Evolutionary conservation across 2,797 vertebrate genomes (phyloP).

Genomic region (Semotilus atromaculatus): DNA sequence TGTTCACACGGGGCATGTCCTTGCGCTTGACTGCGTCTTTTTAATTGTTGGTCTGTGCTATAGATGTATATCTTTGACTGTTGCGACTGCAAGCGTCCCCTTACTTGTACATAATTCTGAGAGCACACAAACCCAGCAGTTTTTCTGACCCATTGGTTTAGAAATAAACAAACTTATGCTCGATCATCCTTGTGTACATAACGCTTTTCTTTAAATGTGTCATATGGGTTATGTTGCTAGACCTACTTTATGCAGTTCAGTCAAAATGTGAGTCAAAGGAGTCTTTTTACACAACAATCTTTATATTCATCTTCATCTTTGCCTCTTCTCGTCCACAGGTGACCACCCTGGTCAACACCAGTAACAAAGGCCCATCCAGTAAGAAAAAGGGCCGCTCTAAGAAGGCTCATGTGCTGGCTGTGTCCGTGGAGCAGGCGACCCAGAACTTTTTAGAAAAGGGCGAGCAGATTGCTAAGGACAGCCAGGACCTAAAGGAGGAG

Average conservation of each 20-base stretch:
- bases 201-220: background rate
- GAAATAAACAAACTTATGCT: background rate
- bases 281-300: background rate
- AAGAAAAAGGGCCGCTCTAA: constrained; percentile 99
- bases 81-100: background rate
- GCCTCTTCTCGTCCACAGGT: constrained; percentile 77
- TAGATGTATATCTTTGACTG: background rate
- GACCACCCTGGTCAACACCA: constrained; percentile 97
- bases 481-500: constrained; percentile 97
- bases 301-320: background rate
- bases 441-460: constrained; percentile 99
- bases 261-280: background rate
- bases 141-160: constrained; percentile 23
- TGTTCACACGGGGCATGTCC: no score
- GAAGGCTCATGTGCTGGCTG: constrained; percentile 97
- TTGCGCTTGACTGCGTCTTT: background rate
- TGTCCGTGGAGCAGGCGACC: constrained; percentile 97
- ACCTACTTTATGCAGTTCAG: background rate
- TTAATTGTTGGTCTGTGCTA: background rate
- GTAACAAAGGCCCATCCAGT: constrained; percentile 96
- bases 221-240: background rate
- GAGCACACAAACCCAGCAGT: background rate
- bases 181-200: background rate
- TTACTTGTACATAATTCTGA: constrained; percentile 10
- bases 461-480: constrained; percentile 97